These are phyloP conservation scores for Antigone vipio DNA, from an alignment of 2,113 vertebrate genomes.

Conservation along the genomic window DNA sequence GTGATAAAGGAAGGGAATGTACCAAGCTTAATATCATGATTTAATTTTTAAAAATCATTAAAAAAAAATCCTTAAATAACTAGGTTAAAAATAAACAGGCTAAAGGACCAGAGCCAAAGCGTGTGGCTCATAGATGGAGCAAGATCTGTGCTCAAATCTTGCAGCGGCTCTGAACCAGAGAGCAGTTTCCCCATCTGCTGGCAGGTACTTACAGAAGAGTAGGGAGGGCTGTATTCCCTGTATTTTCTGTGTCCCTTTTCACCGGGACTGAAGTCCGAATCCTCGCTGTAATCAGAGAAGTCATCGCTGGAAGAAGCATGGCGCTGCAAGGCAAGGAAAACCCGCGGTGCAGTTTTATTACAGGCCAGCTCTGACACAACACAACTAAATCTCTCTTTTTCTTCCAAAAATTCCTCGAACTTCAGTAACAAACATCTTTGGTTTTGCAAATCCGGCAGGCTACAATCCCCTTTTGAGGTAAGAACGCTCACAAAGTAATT, in stretches of 20 bases:
- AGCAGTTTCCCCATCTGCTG: neutral
- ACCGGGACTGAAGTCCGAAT: constrained; percentile 90
- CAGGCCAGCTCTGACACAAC: neutral
- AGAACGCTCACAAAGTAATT: neutral
- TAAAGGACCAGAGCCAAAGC: neutral
- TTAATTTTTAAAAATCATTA: neutral
- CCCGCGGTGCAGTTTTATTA: fast-evolving
- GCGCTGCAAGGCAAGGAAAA: constrained; percentile 72
- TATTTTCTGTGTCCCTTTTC: constrained; percentile 90
- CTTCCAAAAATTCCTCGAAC: neutral
- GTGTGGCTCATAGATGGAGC: neutral
- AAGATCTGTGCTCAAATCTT: neutral
- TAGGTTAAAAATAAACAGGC: neutral
- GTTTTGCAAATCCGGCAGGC: neutral
- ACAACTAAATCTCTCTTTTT: neutral
- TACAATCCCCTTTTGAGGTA: too few relatives aligned
- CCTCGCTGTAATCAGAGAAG: constrained; percentile 90
- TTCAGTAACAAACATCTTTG: neutral
- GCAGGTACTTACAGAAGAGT: constrained; percentile 71
- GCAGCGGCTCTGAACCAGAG: neutral
- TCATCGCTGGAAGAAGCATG: constrained; percentile 94
- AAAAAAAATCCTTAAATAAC: neutral
- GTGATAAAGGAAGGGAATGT: fast-evolving
- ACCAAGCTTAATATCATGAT: fast-evolving
- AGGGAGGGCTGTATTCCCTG: constrained; percentile 90